Evolutionary conservation across 2,113 vertebrate genomes (phyloP), one percentile per base, ranked within the genome.

Genomic region (Colaptes auratus): DNA sequence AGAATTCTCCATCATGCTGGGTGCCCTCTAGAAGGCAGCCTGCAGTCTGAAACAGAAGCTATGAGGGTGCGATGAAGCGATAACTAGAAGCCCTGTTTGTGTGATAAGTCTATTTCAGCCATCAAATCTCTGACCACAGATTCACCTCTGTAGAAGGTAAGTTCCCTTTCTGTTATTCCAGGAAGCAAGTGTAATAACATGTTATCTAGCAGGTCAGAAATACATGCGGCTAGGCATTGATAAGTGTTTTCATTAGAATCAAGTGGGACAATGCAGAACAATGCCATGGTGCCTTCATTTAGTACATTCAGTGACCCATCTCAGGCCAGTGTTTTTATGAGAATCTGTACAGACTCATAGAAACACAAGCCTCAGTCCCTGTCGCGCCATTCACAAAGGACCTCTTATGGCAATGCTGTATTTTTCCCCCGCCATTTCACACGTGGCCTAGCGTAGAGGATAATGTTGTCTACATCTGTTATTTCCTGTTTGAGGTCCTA

Each of bases 381-480:
- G 96, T 95, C 90, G 58, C 83, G 86, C 92, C 93, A 65, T 90
- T 94, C 93, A 95, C 96, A 96, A 96, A 96, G 88, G 58, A 77
- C 52, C 76, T 88, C 85, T 94, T 93, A 69, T 39, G 46, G 91
- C 86, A 95, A 24, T 50, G 76, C 33, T 63, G 17, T 44, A 16
- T 23, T 23, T 83, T 94, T 92, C 93, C 78, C 76, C 39, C 39
- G 10, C 80, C 77, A 76, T 92, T 94, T 90, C 89, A 86, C 79
- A 86, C 79, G 69, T 61, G 23, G 50, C 61, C 88, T 84, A 4
- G 92, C 93, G 91, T 89, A 39, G 73, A 89, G 90, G 94, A 96
- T 92, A 93, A 95, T 91, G 79, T 83, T 92, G 85, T 92, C 94
- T 50, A 9, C 88, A 42, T 70, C 76, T 91, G 33, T 95, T 93